These are phyloP conservation scores for Isichthys henryi DNA, from an alignment of 2,113 vertebrate genomes.

Conservation along the genomic window DNA sequence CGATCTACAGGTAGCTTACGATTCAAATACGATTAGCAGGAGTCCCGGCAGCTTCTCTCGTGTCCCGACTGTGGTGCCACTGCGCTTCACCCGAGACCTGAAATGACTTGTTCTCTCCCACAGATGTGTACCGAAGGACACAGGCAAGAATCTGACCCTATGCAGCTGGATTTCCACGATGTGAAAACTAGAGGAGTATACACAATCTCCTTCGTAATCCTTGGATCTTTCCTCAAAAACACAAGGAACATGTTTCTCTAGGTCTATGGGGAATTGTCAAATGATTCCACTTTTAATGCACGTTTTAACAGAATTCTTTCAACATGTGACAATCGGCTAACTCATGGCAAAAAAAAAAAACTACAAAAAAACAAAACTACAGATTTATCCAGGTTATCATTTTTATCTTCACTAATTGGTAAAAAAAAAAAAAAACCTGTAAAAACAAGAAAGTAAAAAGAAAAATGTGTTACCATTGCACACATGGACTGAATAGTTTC, in stretches of 20 bases:
- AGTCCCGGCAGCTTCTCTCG: background rate
- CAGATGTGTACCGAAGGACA: conserved; percentile 4
- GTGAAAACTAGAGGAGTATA: background rate
- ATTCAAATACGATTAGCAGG: background rate
- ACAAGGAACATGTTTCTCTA: conserved; percentile 12
- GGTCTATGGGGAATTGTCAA: conserved; percentile 15
- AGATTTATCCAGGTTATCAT: background rate
- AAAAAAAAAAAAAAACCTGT: background rate
- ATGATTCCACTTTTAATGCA: conserved; percentile 24
- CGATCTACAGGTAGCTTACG: conserved; percentile 13
- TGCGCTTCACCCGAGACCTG: background rate
- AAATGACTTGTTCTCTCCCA: background rate
- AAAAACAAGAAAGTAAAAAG: background rate
- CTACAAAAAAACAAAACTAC: background rate
- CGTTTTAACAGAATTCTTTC: conserved; percentile 6
- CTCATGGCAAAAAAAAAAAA: background rate
- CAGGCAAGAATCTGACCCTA: conserved; percentile 13
- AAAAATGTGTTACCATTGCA: background rate
- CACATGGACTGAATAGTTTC: background rate
- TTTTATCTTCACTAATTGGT: conserved; percentile 6
- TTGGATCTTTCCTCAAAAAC: conserved; percentile 10
- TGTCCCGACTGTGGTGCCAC: background rate
- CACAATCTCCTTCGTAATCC: conserved; percentile 4
- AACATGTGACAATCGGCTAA: background rate
- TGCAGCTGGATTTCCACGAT: background rate